Base-by-base conservation (phyloP, 2,797 vertebrate genomes). In the Siniperca undulata region DNA sequence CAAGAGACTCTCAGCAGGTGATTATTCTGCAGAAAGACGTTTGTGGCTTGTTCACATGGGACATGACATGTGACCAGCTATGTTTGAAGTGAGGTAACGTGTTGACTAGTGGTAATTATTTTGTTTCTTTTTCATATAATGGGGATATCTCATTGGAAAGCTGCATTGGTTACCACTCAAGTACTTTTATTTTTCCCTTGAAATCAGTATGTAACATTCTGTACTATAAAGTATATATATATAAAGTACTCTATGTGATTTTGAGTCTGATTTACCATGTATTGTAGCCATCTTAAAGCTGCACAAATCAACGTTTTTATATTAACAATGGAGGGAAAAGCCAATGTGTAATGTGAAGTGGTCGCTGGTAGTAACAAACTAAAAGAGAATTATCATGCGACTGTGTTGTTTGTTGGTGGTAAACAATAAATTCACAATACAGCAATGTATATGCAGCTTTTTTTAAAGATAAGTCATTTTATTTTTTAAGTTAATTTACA, bases 1-100 rank as follows among this genome's bases (percentile, higher is more conserved):
- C 75, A 81, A 89, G 88, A 72, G 79, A 76, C 65, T 82, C 77
- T 90, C 67, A 10, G 81, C 36, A 70, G 81, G 60, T 58, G 52
- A 84, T 89, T 80, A 71, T 78, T 88, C 59, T 44, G 19, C 64
- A 69, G 40, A 80, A 86, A 82, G 65, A 30, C 60, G 77, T 83
- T 53, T 73, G 52, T 66, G 50, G 72, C 52, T 55, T 24, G 68
- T 77, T 78, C 78, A 76, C 68, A 56, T 78, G 60, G 56, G 74
- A 64, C 48, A 7, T 16, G 66, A 62, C 76, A 60, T 30, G 27
- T 71, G 64, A 75, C 24, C 0, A 58, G 17, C 64, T 2, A 12
- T 19, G 50, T 80, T 70, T 34, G 20, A 80, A 17, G 61, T 55
- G 55, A 61, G 64, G 74, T 52, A 64, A 74, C 9, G 2, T 48